Percentiles rank a stretch among this genome's conserved stretches.
Conservation (phyloP, 1,140 invertebrate genomes). For the Cotesia typhae region DNA sequence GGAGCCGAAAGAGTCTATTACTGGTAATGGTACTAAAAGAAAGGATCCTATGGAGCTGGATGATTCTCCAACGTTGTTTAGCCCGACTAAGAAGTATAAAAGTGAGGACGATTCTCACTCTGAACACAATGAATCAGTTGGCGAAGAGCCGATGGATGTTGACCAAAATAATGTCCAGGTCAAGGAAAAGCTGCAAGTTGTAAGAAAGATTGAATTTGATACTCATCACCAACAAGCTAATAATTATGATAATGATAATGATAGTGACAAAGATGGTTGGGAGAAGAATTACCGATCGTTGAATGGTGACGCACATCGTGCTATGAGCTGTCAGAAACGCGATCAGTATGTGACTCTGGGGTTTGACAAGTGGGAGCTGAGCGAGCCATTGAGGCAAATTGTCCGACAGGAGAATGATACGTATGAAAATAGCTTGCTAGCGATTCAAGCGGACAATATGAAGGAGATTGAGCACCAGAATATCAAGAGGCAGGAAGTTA, state of each 20-base stretch:
- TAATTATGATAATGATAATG: too few species aligned
- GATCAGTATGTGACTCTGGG: slow-evolving; percentile 60
- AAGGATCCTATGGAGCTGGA: slow-evolving; percentile 17
- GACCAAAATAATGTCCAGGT: neutral
- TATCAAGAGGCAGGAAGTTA: slow-evolving; percentile 58
- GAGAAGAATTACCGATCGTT: slow-evolving; percentile 52
- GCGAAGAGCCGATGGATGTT: neutral
- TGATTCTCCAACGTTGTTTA: slow-evolving; percentile 10
- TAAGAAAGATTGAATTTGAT: neutral
- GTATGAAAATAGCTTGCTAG: slow-evolving; percentile 58
- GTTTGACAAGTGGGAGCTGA: slow-evolving; percentile 60
- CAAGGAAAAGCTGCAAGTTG: neutral
- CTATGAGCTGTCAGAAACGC: slow-evolving; percentile 58
- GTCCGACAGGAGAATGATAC: slow-evolving; percentile 58
- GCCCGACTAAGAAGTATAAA: slow-evolving; percentile 22
- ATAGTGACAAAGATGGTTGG: slow-evolving; percentile 32
- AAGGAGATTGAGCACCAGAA: slow-evolving; percentile 65
- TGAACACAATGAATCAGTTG: slow-evolving; percentile 7
- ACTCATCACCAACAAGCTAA: neutral
- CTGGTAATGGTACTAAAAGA: neutral
- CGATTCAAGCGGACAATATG: slow-evolving; percentile 62
- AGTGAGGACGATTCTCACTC: slow-evolving; percentile 28
- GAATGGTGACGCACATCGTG: slow-evolving; percentile 58
- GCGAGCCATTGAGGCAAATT: slow-evolving; percentile 53
- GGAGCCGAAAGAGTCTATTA: slow-evolving; percentile 7